Base-by-base conservation (phyloP, 2,888 invertebrate species). In the Acleris laterana region DNA sequence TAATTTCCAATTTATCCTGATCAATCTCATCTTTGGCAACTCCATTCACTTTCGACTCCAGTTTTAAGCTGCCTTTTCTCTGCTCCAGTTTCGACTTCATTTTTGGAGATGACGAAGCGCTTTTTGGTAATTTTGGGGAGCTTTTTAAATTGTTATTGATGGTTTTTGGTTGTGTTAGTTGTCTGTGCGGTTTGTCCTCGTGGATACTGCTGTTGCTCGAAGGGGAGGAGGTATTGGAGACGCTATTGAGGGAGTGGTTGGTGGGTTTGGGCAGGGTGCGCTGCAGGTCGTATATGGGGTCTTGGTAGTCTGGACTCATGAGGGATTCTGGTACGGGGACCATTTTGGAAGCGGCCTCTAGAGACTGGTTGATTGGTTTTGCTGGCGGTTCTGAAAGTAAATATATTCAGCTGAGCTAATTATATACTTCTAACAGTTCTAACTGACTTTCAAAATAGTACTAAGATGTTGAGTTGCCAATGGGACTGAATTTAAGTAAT, bases 321-420 rank as follows among this genome's bases (percentile, higher is more conserved):
- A 97, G 89, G 0, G 97, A 96, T 83, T 97, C 97, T 0, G 97
- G 97, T 32, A 97, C 97, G 0, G 97, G 97, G 0, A 97, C 96
- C 93, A 97, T 95, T 88, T 97, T 97, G 0, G 97, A 96, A 11
- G 97, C 96, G 11, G 97, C 96, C 78, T 96, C 96, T 68, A 97
- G 84, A 0, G 96, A 95, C 55, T 93, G 93, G 76, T 93, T 93
- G 1, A 82, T 79, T 3, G 86, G 85, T 71, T 87, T 90, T 2
- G 76, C 68, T 25, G 69, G 68, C 38, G 69, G 69, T 61, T 70
- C 46, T 68, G 57, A 9, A 55, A 50, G 28, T 62, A 44, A 4
- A n/a, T n/a, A n/a, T n/a, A n/a, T n/a, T n/a, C n/a, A n/a, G n/a
- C n/a, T n/a, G n/a, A n/a, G n/a, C n/a, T n/a, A n/a, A n/a, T n/a